A percentile compares a stretch with the other conserved stretches of the same genome.
Conservation (phyloP, 2,797 vertebrate genomes). For the Acipenser transmontanus region DNA sequence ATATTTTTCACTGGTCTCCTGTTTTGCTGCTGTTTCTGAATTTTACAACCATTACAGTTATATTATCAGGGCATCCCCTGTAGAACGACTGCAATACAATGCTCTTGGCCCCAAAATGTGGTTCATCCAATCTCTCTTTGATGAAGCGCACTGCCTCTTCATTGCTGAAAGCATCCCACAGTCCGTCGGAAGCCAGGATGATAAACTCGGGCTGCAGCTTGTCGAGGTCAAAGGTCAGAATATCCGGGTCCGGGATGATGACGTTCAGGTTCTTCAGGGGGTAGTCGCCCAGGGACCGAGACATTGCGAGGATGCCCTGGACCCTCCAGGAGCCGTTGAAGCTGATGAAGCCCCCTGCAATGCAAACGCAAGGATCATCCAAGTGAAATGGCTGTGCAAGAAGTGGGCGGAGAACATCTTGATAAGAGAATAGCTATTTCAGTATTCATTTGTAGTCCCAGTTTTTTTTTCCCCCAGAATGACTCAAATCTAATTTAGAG, state of each 20-base stretch:
- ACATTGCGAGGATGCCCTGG: slow-evolving; percentile 98
- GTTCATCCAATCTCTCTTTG: slow-evolving; percentile 91
- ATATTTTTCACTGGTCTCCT: slow-evolving; percentile 55
- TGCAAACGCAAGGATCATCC: slow-evolving; percentile 4
- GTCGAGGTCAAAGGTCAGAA: slow-evolving; percentile 94
- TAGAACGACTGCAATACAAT: slow-evolving; percentile 94
- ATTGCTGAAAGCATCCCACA: slow-evolving; percentile 98
- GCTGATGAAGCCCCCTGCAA: slow-evolving; percentile 91
- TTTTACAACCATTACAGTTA: slow-evolving; percentile 98
- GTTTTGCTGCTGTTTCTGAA: slow-evolving; percentile 82
- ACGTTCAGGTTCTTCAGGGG: slow-evolving; percentile 95
- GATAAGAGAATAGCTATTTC: no score
- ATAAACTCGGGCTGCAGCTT: slow-evolving; percentile 97
- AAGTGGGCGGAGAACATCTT: no score
- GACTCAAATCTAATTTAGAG: no score
- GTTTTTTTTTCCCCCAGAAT: no score
- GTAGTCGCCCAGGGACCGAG: slow-evolving; percentile 89
- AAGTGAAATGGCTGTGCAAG: neutral
- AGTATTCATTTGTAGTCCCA: no score
- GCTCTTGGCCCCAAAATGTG: slow-evolving; percentile 89
- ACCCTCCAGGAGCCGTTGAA: slow-evolving; percentile 97
- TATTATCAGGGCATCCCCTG: slow-evolving; percentile 91
- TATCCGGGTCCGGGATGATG: slow-evolving; percentile 82
- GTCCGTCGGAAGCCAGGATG: slow-evolving; percentile 92
- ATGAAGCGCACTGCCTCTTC: slow-evolving; percentile 95